Evolutionary conservation across 2,797 vertebrate species (phyloP), one percentile per base, ranked within the genome.

Genomic region (Lithobates sylvaticus): DNA sequence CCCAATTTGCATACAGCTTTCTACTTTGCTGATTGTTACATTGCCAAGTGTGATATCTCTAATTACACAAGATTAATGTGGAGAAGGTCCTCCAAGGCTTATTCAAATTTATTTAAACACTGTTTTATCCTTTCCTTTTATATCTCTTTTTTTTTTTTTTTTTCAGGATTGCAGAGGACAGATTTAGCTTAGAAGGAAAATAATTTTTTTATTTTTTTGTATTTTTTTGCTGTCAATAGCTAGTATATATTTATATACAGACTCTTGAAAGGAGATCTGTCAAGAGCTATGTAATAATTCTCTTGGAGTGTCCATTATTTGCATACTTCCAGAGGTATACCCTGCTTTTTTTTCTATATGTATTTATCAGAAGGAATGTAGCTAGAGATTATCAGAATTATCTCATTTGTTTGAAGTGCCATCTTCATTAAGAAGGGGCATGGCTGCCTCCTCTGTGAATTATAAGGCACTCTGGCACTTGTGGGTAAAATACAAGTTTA

Each of bases 1-100:
- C 47, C 6, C 12, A 61, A 92, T 94, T 94, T 93, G 90, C 95
- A 93, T 91, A 91, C 82, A 89, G 92, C 93, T 94, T 93, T 93
- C 93, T 91, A 71, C 67, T 91, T 90, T 88, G 0, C 70, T 13
- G 86, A 32, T 82, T 81, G 86, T 36, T 71, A 75, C 84, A 87
- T 85, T 88, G 91, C 89, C 86, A 82, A 89, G 86, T 89, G 88
- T 89, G 91, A 88, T 58, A 85, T 81, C 87, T 89, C 89, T 94
- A 91, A 93, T 92, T 92, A 91, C 88, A 70, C 74, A 84, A 87
- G 90, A 90, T 89, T 87, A 90, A 90, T 73, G 90, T 44, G 89
- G 50, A 86, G 86, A 76, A 77, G 47, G 86, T 77, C 88, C 89
- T 86, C 86, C 87, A 1, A 29, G 27, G 89, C 89, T 87, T 89